Percentiles rank a stretch among this genome's conserved stretches.
Conservation (phyloP, 2,797 vertebrate species). For the Molossus molossus region DNA sequence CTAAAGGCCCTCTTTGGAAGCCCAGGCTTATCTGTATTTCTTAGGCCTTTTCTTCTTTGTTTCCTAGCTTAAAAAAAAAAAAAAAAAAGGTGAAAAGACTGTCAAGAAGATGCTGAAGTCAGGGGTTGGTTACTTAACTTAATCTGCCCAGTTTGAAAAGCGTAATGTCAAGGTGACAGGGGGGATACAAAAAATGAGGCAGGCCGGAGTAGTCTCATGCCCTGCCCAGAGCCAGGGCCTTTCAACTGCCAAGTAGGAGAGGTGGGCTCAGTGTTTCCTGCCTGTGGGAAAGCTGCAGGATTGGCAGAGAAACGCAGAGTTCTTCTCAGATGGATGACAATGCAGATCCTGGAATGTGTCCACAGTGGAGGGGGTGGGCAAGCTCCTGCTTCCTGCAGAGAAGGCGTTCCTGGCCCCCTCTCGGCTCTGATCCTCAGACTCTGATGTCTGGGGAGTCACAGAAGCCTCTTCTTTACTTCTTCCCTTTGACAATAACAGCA, state of each 20-base stretch:
- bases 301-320: not conserved
- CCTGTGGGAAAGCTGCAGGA: not conserved
- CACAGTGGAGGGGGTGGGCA: not conserved
- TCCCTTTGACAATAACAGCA: not conserved
- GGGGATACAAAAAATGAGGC: not conserved
- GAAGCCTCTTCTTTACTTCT: not conserved
- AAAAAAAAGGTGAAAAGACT: not conserved
- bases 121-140: slow-evolving; percentile 54
- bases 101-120: slow-evolving; percentile 55
- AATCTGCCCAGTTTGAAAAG: slow-evolving; percentile 29
- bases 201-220: not conserved
- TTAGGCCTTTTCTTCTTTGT: not conserved
- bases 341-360: not conserved
- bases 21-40: slow-evolving; percentile 38
- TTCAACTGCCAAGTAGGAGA: not conserved
- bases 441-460: not conserved
- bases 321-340: not conserved
- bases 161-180: slow-evolving; percentile 32
- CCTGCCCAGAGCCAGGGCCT: slow-evolving; percentile 3
- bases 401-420: not conserved
- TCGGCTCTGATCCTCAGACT: not conserved
- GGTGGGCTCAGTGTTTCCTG: not conserved
- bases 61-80: not conserved
- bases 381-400: not conserved
- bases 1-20: not conserved